Base-by-base conservation (phyloP, 1,140 invertebrate genomes). In the Drosophila yakuba region DNA sequence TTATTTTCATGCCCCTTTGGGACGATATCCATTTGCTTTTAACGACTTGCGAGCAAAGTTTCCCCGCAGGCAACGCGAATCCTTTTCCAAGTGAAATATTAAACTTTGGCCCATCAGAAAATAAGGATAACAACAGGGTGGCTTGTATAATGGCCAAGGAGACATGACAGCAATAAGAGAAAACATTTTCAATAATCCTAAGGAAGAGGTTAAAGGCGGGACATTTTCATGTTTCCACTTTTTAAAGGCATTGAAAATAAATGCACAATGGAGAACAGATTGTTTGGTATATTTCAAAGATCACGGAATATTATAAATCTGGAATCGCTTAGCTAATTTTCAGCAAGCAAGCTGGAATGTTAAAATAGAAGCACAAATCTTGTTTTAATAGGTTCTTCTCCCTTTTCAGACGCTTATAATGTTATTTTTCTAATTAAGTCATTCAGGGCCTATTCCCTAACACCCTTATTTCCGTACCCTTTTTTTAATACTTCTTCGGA, bases 381-480 rank as follows among this genome's bases (percentile, higher is more conserved):
- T 15, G 36, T 47, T 41, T 10, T 17, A 25, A 35, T 52, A 25
- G 36, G n/a, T 38, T 12, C 36, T 39, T 4, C 12, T 4, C 11
- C 2, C 15, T 10, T 36, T n/a, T 10, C 0, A 32, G 10, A 17
- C 35, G 10, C 28, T 25, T 7, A 32, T 20, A 20, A 51, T 56
- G 25, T 43, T 66, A 75, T 75, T 75, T 48, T 15, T 54, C 55
- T 75, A 67, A 75, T 75, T 75, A 75, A 75, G 39, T 75, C 50
- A 75, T 59, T 67, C 35, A 20, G 39, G 39, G 54, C 38, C 52
- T n/a, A 54, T 36, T n/a, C 28, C 11, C 36, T 12, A 12, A 23
- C 20, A 44, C 11, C 14, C 28, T 17, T 35, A 12, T 14, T 35
- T 23, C 23, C 14, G 6, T 59, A 28, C 7, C 17, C 0, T n/a